Percentiles rank a stretch among this genome's conserved stretches.
These are phyloP conservation scores for Drosophila lacertosa DNA, from an alignment of 1,140 invertebrate species.

Conservation along the genomic window DNA sequence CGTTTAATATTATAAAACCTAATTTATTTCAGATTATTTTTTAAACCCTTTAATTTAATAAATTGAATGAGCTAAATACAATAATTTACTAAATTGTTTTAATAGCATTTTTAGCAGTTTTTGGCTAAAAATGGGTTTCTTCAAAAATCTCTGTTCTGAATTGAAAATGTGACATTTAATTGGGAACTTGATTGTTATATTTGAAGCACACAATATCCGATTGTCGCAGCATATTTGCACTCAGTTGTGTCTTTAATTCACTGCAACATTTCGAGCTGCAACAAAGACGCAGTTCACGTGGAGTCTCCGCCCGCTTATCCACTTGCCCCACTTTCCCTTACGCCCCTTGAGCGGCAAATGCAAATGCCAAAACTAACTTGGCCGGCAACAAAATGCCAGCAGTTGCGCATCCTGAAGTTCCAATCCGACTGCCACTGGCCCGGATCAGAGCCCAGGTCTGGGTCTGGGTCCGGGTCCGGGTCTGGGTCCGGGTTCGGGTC, in stretches of 20 bases:
- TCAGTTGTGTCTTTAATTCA: constrained; percentile 12
- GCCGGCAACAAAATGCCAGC: constrained; percentile 40
- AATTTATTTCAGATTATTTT: too few relatives aligned
- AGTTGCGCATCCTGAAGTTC: constrained; percentile 28
- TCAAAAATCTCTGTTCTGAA: neutral
- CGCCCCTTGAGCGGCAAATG: too few relatives aligned
- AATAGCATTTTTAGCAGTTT: too few relatives aligned
- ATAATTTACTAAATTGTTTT: too few relatives aligned
- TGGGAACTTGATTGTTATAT: neutral
- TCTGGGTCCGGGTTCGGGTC: neutral
- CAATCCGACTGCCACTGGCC: neutral
- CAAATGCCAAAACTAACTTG: constrained; percentile 43
- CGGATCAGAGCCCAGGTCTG: neutral
- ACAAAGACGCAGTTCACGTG: constrained; percentile 5
- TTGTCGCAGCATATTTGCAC: constrained; percentile 11
- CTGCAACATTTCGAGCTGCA: constrained; percentile 20
- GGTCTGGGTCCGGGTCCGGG: neutral
- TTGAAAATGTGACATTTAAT: neutral
- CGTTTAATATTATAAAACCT: too few relatives aligned
- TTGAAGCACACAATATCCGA: neutral
- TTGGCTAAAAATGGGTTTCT: too few relatives aligned
- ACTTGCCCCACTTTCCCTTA: too few relatives aligned
- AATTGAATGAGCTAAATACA: too few relatives aligned
- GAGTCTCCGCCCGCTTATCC: neutral
- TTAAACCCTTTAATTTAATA: too few relatives aligned